Evolutionary conservation across 2,113 vertebrate species (phyloP).

Genomic region (Emydocephalus ijimae): DNA sequence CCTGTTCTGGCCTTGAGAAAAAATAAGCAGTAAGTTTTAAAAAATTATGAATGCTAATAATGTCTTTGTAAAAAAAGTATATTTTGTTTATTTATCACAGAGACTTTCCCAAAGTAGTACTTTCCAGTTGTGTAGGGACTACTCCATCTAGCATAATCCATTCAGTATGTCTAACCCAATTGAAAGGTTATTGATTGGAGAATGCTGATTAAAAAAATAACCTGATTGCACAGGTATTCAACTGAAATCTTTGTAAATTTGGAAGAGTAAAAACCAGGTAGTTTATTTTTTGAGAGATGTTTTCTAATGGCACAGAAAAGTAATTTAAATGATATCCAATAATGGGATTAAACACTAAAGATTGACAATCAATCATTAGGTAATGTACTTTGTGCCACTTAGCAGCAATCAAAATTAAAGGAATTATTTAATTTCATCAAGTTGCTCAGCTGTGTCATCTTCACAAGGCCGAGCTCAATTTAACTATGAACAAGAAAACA

Average conservation of each 20-base stretch:
- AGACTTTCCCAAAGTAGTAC: neutral
- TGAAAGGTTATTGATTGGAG: neutral
- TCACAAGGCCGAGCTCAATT: conserved; percentile 29
- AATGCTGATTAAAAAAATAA: neutral
- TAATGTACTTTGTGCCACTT: conserved; percentile 45
- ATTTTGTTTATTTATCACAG: neutral
- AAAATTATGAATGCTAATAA: conserved; percentile 24
- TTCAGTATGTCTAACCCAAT: neutral
- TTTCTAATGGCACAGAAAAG: conserved; percentile 31
- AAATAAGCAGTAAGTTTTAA: conserved; percentile 7
- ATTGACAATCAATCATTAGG: conserved; percentile 34
- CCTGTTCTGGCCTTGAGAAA: conserved; percentile 13
- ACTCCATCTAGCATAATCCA: neutral
- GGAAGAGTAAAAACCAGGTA: conserved; percentile 26
- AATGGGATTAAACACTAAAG: conserved; percentile 29
- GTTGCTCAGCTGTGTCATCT: conserved; percentile 38
- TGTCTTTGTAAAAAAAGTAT: conserved; percentile 12
- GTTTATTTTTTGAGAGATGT: conserved; percentile 26
- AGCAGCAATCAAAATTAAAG: conserved; percentile 34
- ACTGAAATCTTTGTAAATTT: conserved; percentile 25
- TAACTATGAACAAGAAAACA: conserved; percentile 43
- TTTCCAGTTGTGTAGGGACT: neutral
- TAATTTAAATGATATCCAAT: conserved; percentile 7
- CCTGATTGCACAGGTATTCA: conserved; percentile 5
- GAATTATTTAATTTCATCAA: conserved; percentile 29